Evolutionary conservation across 2,888 invertebrate species (phyloP).

Genomic region (Drosophila demipolita): DNA sequence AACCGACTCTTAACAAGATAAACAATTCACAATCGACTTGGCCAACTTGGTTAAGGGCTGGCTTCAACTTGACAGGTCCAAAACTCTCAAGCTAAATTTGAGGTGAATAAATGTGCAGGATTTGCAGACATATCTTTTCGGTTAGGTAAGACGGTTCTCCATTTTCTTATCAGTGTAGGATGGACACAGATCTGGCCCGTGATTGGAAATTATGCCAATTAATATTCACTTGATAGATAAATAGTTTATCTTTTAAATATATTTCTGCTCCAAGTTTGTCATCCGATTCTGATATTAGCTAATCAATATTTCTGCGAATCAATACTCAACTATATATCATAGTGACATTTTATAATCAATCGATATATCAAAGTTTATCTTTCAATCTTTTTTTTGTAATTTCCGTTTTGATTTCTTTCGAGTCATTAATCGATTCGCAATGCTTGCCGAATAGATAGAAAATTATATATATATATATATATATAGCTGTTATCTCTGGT

Average conservation of each 20-base stretch:
- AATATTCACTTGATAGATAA: neutral
- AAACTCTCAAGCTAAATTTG: constrained; percentile 1
- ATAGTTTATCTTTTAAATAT: neutral
- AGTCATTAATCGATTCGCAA: constrained; percentile 15
- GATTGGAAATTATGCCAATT: neutral
- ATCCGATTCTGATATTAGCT: neutral
- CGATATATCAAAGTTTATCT: neutral
- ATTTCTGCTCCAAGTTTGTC: neutral
- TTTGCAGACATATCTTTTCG: neutral
- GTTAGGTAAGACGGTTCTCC: no score
- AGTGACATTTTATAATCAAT: neutral
- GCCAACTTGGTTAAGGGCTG: constrained; percentile 9
- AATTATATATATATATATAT: constrained; percentile 15
- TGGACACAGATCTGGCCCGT: no score
- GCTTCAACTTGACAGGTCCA: neutral
- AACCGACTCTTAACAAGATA: constrained; percentile 63
- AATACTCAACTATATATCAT: neutral
- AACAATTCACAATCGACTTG: constrained; percentile 64
- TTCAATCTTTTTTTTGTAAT: neutral
- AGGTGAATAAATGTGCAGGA: neutral
- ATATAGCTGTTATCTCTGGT: constrained; percentile 20
- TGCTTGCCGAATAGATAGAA: neutral
- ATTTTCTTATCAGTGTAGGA: no score
- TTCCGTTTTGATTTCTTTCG: neutral
- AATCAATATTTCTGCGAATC: neutral